Evolutionary conservation across 2,113 vertebrate genomes (phyloP), one percentile per base, ranked within the genome.

Genomic region (Serinus canaria): DNA sequence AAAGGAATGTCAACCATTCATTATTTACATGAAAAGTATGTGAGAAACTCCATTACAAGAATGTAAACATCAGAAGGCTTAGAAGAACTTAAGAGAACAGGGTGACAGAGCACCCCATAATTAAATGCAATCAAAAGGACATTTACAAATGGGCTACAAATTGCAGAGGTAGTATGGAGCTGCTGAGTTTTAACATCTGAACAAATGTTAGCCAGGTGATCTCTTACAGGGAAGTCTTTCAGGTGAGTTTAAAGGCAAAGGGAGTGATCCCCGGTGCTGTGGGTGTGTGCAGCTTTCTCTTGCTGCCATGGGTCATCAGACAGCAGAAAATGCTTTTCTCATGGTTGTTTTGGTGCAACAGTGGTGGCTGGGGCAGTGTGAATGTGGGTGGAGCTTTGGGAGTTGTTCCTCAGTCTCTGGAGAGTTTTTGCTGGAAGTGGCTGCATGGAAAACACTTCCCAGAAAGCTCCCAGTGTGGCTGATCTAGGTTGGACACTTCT

Each of bases 351-450:
- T 83, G 23, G 44, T n/a, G 63, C 49, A 52, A 3, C 0, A 3
- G 31, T 33, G 37, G 23, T 66, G 78, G 13, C 43, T 59, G 44
- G 60, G 27, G 4, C 20, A 46, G 23, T 2, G 2, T 28, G 68
- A 37, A 19, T 0, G 0, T 46, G 0, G 0, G 3, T 5, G 20
- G 16, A 74, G 18, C 49, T 87, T 31, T 74, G 41, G 21, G 58
- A 81, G 7, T 9, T 47, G 58, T 58, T 59, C 33, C 24, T 87
- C 31, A 2, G 24, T 49, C 20, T 64, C 20, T 49, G 74, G 67
- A 67, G 56, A 66, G n/a, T 11, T 82, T 70, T 64, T 46, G 25
- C 7, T 50, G 41, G n/a, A 21, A 12, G 9, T 47, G 47, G 35
- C 41, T 4, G 1, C 31, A 4, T 12, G 60, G 69, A 25, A n/a